A percentile compares a stretch with the other conserved stretches of the same genome.
These are phyloP conservation scores for Leptocoma aspasia DNA, from an alignment of 2,113 vertebrate genomes.

Conservation along the genomic window DNA sequence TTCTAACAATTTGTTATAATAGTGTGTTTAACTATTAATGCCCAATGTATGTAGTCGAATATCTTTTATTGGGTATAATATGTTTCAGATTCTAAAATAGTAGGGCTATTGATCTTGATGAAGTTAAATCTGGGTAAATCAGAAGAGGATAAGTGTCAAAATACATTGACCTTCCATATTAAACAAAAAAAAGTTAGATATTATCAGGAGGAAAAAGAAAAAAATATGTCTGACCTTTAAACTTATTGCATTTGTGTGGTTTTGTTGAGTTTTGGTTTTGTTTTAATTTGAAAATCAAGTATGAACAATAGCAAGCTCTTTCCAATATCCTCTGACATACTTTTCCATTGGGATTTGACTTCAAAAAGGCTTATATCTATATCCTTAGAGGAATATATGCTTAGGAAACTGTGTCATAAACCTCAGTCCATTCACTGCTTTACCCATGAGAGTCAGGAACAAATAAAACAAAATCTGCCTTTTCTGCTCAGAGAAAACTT, in stretches of 20 bases:
- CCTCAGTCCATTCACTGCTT: background rate
- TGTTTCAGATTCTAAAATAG: background rate
- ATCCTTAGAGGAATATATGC: background rate
- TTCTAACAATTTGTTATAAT: background rate
- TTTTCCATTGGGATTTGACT: background rate
- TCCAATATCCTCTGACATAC: background rate
- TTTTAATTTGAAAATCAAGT: background rate
- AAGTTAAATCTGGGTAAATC: background rate
- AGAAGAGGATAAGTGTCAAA: background rate
- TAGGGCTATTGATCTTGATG: background rate
- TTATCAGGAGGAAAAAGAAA: fast-evolving
- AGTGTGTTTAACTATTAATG: background rate
- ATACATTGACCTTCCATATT: background rate
- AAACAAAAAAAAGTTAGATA: background rate
- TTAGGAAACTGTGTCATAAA: background rate
- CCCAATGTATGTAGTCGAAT: fast-evolving
- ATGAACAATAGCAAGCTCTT: background rate
- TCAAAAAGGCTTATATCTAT: background rate
- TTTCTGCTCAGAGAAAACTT: background rate
- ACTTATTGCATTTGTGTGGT: background rate
- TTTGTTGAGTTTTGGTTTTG: background rate
- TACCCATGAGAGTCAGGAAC: background rate
- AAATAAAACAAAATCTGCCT: background rate
- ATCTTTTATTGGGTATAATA: background rate
- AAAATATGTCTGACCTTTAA: background rate